Evolutionary conservation across 2,113 vertebrate genomes (phyloP).

Genomic region (Crotophaga sulcirostris): DNA sequence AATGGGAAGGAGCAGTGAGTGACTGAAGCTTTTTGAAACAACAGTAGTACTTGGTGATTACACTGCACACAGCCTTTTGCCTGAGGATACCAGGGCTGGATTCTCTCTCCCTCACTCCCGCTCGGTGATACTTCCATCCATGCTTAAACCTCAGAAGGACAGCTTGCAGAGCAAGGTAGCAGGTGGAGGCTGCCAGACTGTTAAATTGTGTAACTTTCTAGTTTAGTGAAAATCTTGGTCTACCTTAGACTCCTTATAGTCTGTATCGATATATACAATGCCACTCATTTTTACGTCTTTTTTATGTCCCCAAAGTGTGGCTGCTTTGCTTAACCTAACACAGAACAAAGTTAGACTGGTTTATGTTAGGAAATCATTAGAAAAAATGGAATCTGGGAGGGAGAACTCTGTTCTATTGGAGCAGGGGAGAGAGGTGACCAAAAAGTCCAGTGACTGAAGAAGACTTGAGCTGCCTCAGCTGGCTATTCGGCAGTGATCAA

Average conservation of each 20-base stretch:
- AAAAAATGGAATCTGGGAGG: background rate
- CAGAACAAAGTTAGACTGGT: background rate
- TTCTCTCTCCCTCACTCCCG: background rate
- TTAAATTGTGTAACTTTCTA: background rate
- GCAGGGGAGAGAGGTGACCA: background rate
- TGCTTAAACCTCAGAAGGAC: background rate
- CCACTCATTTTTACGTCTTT: background rate
- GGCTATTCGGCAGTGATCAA: fast-evolving
- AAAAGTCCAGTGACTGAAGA: background rate
- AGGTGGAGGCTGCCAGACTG: background rate
- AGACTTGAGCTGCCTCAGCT: background rate
- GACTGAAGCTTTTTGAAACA: background rate
- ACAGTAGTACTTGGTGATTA: background rate
- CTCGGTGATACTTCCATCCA: background rate
- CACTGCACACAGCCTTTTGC: background rate
- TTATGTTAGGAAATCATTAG: conserved; percentile 5
- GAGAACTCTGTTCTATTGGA: background rate
- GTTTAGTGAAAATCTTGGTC: background rate
- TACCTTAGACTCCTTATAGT: background rate
- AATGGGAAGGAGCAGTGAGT: background rate
- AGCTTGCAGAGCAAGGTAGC: background rate
- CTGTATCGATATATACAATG: background rate
- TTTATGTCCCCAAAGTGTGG: no score
- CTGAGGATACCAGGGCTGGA: background rate
- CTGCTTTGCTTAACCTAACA: conserved; percentile 5